Evolutionary conservation across 2,113 vertebrate species (phyloP).

Genomic region (Nothoprocta perdicaria): DNA sequence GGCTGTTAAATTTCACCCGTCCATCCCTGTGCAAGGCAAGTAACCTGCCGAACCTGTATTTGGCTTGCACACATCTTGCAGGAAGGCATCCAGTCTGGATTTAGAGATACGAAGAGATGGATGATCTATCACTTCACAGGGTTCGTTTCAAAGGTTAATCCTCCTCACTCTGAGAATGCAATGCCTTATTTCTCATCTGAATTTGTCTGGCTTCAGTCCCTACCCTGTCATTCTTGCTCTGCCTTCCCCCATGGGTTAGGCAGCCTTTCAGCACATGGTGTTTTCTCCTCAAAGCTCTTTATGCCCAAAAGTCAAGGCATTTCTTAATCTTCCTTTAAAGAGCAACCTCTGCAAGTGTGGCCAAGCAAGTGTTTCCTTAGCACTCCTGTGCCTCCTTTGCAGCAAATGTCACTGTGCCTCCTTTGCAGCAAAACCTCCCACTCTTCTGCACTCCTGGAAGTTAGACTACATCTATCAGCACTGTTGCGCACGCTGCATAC

Average conservation of each 20-base stretch:
- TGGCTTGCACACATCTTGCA: not conserved
- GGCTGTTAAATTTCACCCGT: not conserved
- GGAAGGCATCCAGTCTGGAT: slow-evolving; percentile 29
- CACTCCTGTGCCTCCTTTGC: not conserved
- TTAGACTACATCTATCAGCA: not conserved
- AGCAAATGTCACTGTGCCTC: not conserved
- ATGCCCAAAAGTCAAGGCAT: not conserved
- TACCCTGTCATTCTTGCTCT: not conserved
- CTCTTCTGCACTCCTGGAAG: not conserved
- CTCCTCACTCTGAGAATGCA: not conserved
- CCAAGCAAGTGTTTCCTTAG: rapidly evolving
- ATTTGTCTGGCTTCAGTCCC: not conserved
- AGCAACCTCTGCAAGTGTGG: not conserved
- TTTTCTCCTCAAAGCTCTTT: not conserved
- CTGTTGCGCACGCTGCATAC: too few species aligned
- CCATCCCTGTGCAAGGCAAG: not conserved
- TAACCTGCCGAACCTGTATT: not conserved
- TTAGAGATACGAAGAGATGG: slow-evolving; percentile 39
- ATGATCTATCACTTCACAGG: slow-evolving; percentile 21
- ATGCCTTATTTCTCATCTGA: slow-evolving; percentile 19
- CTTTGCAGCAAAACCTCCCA: not conserved
- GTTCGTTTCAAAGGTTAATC: slow-evolving; percentile 49
- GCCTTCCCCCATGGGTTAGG: not conserved
- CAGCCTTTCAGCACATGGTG: not conserved
- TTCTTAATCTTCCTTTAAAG: not conserved